Evolutionary conservation across 2,113 vertebrate genomes (phyloP), one percentile per base, ranked within the genome.

Genomic region (Halcyon malimbica): DNA sequence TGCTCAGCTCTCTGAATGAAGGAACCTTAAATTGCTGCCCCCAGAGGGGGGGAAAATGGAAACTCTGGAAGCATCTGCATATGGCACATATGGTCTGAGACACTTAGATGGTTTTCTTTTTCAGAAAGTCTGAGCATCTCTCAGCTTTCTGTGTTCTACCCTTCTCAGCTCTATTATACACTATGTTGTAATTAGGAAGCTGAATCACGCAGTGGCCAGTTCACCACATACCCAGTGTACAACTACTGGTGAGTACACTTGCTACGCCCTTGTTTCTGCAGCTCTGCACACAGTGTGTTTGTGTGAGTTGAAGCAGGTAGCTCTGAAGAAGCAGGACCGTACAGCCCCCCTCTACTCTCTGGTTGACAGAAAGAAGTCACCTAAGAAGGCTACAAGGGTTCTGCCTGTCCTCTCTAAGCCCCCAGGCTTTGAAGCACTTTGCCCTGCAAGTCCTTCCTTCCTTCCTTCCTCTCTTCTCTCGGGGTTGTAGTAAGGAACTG

Each of bases 201-300:
- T 33, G 69, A 26, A 14, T 20, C 46, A n/a, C 60, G 29, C 5
- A 62, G 21, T 3, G 48, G 16, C 20, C 59, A 33, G 63, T 25
- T 3, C 33, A 69, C 37, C 35, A 42, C 4, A 1, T 1, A 4
- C 13, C 60, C 57, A 3, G 42, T n/a, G 1, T 3, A 41, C 26
- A 0, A 24, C 24, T 53, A 33, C 42, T 42, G 56, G 54, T 35
- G 24, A 41, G 28, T 3, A 21, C 7, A 16, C 41, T 6, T 1
- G 1, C 50, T 57, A 19, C 28, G 54, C 8, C 37, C 31, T 15
- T 42, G 25, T 9, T 77, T 35, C 81, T 78, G 50, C 41, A 17
- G 23, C n/a, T 39, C 29, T 51, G 64, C 54, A n/a, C 48, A 23
- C 53, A 20, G 29, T 7, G 54, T 33, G 4, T 15, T 17, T 29